Evolutionary conservation across 2,888 invertebrate species (phyloP), one percentile per base, ranked within the genome.

Genomic region (Invenusta paracnida): DNA sequence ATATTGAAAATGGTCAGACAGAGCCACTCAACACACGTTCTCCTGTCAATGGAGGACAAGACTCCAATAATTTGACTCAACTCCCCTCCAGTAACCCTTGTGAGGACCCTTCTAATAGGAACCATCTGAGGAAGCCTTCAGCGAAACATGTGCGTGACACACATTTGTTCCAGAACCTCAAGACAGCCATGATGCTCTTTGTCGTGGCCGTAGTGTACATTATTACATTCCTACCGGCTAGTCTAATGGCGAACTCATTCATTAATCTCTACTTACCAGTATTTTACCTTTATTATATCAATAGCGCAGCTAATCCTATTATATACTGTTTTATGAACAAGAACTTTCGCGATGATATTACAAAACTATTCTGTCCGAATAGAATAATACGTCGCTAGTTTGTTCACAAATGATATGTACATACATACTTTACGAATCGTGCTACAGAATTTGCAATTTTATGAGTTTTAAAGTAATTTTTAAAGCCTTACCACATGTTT

Each of bases 251-350:
- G 1, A 88, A 89, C 30, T 29, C 82, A 13, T 85, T 89, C 48
- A 85, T 90, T 0, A 86, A 87, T 0, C 88, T 89, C 88, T 89
- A 90, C 85, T 86, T 88, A 30, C 88, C 90, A 30, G 88, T 91
- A 17, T 91, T 91, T 87, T 91, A 91, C 87, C 88, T 91, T 88
- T 91, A 91, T 87, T 91, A 90, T 87, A 88, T 90, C 81, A 91
- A 91, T 88, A 91, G 91, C 87, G 90, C 90, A 66, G 91, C 90
- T 48, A 91, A 91, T 88, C 91, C 91, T 0, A 89, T 91, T 85
- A 91, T 91, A 82, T 91, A 91, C 88, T 90, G 91, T 73, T 91
- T 91, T 87, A 90, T 91, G 89, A 91, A 91, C 89, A 89, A 90
- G 86, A 90, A 90, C 85, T 91, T 91, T 87, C 87, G 90, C 85